These are phyloP conservation scores for Musca domestica DNA, from an alignment of 1,140 invertebrate species.

Conservation along the genomic window DNA sequence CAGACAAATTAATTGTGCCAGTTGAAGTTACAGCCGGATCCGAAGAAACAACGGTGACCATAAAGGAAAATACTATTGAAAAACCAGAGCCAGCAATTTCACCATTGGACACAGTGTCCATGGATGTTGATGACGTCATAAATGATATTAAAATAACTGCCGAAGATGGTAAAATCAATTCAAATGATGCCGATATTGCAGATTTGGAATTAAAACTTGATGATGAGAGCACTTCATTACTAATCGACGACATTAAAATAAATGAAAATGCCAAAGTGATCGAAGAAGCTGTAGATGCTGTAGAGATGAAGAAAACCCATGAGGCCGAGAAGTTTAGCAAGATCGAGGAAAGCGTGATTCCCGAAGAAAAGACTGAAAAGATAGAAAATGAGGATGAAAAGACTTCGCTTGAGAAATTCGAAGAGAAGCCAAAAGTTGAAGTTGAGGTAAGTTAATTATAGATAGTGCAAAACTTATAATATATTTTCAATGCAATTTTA, in stretches of 20 bases:
- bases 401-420: background rate
- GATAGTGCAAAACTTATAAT: background rate
- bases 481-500: no score
- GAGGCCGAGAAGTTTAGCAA: no score
- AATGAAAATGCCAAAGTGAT: background rate
- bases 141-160: constrained; percentile 9
- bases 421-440: background rate
- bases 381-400: background rate
- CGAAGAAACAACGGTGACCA: background rate
- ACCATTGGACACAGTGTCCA: background rate
- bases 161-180: background rate
- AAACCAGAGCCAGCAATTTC: background rate
- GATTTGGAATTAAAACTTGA: constrained; percentile 5
- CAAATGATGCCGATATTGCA: background rate
- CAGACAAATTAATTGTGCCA: background rate
- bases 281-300: background rate
- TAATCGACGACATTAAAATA: background rate
- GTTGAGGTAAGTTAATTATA: background rate
- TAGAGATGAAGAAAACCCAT: no score
- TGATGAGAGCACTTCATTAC: background rate
- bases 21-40: background rate
- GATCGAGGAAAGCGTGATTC: no score
- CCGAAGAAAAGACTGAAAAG: no score
- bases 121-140: background rate
- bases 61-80: background rate